phyloP scores from a whole-genome alignment of 2,888 invertebrate genomes.

The Lasioglossum marginatum region DNA sequence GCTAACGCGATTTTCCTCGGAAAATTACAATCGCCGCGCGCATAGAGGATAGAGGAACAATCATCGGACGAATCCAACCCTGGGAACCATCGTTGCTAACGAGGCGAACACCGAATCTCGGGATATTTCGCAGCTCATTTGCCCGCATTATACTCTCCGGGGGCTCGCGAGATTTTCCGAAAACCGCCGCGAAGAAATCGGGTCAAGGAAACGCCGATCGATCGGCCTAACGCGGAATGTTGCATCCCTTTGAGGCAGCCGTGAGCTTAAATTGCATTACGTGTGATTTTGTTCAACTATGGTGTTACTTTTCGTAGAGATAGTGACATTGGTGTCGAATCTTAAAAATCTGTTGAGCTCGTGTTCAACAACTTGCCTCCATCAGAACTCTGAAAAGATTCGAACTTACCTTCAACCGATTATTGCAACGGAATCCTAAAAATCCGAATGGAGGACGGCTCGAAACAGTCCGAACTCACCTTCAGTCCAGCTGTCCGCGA shows the following conservation, averaged over 20 bases:
- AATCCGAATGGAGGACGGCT: background rate
- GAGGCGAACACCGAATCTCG: slow-evolving; percentile 21
- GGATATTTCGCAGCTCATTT: slow-evolving; percentile 19
- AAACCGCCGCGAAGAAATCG: background rate
- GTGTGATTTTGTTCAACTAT: background rate
- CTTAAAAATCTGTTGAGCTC: too few relatives aligned
- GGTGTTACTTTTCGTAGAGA: background rate
- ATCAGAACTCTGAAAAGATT: too few relatives aligned
- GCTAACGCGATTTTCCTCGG: slow-evolving; percentile 70
- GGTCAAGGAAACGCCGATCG: background rate
- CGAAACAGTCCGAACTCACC: background rate
- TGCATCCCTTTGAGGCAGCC: background rate
- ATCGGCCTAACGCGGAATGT: background rate
- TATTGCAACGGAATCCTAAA: background rate
- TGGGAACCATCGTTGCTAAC: slow-evolving; percentile 44
- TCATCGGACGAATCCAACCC: slow-evolving; percentile 58
- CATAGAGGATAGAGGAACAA: slow-evolving; percentile 62
- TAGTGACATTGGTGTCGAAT: too few relatives aligned
- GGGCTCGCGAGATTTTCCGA: background rate
- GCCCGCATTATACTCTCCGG: background rate
- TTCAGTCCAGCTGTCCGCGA: slow-evolving; percentile 6
- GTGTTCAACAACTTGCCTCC: too few relatives aligned
- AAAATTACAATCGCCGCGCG: slow-evolving; percentile 68
- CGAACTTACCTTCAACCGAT: too few relatives aligned
- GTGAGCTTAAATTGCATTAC: background rate